Evolutionary conservation across 1,140 invertebrate species (phyloP), one percentile per base, ranked within the genome.

Genomic region (Spodoptera frugiperda): DNA sequence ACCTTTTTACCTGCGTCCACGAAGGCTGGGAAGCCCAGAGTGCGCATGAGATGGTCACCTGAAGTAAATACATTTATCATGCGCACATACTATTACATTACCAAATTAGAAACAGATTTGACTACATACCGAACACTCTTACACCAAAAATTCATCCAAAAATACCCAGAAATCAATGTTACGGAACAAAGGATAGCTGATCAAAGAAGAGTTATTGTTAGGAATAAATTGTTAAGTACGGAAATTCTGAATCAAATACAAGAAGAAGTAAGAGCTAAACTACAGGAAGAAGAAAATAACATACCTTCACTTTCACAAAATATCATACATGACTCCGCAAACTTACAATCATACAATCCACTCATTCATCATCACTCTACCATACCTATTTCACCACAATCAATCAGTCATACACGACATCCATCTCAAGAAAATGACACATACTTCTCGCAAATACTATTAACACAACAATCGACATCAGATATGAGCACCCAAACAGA

Each of bases 21-120:
- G 19, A 17, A 57, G 73, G 17, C 25, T 51, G 30, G 19, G 1
- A 61, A 61, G 61, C 14, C 71, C 44, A 67, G 82, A 55, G 80
- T 80, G 25, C 84, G 79, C 59, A 84, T 81, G 78, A 78, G 53
- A 70, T 85, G 82, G 79, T 72, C 14, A 1, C 30, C 61, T n/a
- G 79, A 84, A 17, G 54, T 81, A 17, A 85, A 85, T 48, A 49
- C 53, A 33, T 83, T 85, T 46, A 83, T 85, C 55, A 83, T 83
- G 80, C 80, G 78, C 9, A 85, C 80, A 0, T 83, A 82, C 48
- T 78, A 77, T 14, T 48, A 73, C 2, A 79, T 83, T 0, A 85
- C 82, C 12, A 82, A 79, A 77, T 74, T 85, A 78, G 82, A 85
- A 15, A 84, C 80, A 1, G 82, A 82, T 12, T 33, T 65, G 61